Evolutionary conservation across 2,888 invertebrate genomes (phyloP).

Genomic region (Empis livida): DNA sequence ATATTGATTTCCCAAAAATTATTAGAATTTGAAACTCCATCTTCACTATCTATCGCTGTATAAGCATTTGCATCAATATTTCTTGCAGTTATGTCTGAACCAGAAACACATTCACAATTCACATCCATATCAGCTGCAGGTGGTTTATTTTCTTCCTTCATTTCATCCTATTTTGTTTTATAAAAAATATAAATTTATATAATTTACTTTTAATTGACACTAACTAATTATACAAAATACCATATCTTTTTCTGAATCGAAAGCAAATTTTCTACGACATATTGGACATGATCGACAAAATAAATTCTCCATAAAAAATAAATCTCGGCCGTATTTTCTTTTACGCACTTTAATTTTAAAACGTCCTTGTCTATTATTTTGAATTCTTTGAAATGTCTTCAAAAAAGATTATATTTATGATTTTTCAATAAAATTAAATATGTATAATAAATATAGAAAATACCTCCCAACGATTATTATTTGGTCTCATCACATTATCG

Average conservation of each 20-base stretch:
- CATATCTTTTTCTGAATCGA: slow-evolving; percentile 46
- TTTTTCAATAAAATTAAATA: neutral
- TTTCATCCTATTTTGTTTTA: neutral
- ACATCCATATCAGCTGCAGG: slow-evolving; percentile 51
- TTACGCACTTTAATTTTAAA: slow-evolving; percentile 52
- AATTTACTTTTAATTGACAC: slow-evolving; percentile 42
- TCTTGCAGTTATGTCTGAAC: slow-evolving; percentile 23
- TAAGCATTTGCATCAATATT: neutral
- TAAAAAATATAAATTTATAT: slow-evolving; percentile 8
- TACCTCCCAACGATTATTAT: slow-evolving; percentile 53
- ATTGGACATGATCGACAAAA: slow-evolving; percentile 47
- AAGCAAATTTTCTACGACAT: slow-evolving; percentile 38
- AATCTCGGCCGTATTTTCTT: slow-evolving; percentile 47
- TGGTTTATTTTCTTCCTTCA: slow-evolving; percentile 21
- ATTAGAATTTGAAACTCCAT: slow-evolving; percentile 2
- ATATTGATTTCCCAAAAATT: slow-evolving; percentile 15
- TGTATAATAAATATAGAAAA: neutral
- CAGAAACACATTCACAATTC: slow-evolving; percentile 35
- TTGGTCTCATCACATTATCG: slow-evolving; percentile 36
- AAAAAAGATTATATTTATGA: slow-evolving; percentile 1
- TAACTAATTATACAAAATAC: slow-evolving; percentile 26
- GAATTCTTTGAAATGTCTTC: slow-evolving; percentile 52
- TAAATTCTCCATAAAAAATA: slow-evolving; percentile 35
- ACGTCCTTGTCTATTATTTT: slow-evolving; percentile 55
- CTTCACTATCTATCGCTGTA: neutral